Conservation (phyloP, 1,140 invertebrate species). For the Atta cephalotes region DNA sequence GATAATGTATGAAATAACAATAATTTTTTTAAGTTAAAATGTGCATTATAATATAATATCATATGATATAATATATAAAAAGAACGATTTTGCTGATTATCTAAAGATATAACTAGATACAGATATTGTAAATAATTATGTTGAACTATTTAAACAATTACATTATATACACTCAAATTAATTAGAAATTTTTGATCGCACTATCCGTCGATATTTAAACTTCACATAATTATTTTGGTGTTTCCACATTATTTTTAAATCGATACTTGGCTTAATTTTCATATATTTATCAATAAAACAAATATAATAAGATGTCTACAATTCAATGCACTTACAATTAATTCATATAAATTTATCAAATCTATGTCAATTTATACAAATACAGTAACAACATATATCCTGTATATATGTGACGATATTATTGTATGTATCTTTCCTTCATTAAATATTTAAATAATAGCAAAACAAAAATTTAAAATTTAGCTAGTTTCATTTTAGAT, state of each 20-base stretch:
- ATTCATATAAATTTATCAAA: conserved; percentile 1
- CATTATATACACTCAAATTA: no score
- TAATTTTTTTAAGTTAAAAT: not conserved
- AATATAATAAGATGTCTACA: not conserved
- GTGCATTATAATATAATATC: conserved; percentile 8
- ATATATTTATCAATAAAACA: not conserved
- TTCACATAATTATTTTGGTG: no score
- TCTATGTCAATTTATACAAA: conserved; percentile 28
- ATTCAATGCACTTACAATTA: conserved; percentile 3
- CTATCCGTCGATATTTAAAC: no score
- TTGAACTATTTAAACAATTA: no score
- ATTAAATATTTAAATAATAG: conserved; percentile 3
- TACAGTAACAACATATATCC: not conserved
- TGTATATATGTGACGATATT: not conserved
- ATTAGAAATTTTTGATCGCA: no score
- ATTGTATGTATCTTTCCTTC: not conserved
- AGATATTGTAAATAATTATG: no score
- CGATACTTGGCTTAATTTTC: no score
- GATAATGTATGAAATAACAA: not conserved
- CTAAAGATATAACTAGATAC: no score
- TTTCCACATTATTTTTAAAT: no score
- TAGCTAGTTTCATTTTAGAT: not conserved
- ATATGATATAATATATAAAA: not conserved
- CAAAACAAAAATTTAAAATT: not conserved
- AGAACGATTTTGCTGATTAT: no score